Conservation (phyloP, 2,888 invertebrate genomes). For the Hemithea aestivaria region DNA sequence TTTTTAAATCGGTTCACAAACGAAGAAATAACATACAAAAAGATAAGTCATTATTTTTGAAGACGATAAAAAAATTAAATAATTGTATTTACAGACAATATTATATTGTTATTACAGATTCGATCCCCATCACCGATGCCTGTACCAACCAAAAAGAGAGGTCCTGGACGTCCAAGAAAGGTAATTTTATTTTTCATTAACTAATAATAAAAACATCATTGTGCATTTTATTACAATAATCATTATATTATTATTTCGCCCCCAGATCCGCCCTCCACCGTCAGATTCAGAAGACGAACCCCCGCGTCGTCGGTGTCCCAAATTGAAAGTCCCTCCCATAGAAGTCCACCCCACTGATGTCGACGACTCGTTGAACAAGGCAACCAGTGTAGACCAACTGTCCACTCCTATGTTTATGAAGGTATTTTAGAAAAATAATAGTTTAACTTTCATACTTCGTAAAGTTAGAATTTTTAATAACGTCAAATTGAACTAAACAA, state of each 20-base stretch:
- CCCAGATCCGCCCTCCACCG: slow-evolving; percentile 60
- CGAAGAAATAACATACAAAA: too few relatives aligned
- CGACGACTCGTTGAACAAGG: slow-evolving; percentile 51
- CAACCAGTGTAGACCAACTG: slow-evolving; percentile 62
- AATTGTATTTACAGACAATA: not conserved
- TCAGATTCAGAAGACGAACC: slow-evolving; percentile 65
- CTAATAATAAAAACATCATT: slow-evolving; percentile 1
- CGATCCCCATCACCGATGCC: slow-evolving; percentile 61
- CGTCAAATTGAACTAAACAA: too few relatives aligned
- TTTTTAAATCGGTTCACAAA: too few relatives aligned
- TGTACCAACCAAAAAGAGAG: slow-evolving; percentile 54
- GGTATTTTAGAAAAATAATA: slow-evolving; percentile 33
- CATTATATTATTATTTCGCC: not conserved
- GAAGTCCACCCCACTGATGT: slow-evolving; percentile 31
- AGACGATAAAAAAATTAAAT: too few relatives aligned
- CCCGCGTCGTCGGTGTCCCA: slow-evolving; percentile 40
- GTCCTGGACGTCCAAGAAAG: slow-evolving; percentile 70
- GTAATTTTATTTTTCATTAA: slow-evolving; percentile 39
- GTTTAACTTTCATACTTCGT: too few relatives aligned
- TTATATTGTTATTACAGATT: slow-evolving; percentile 36
- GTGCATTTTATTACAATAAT: not conserved
- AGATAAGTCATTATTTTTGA: too few relatives aligned
- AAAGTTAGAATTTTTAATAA: not conserved
- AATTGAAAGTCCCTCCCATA: slow-evolving; percentile 40
- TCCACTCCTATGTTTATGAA: slow-evolving; percentile 66